A percentile compares a stretch with the other conserved stretches of the same genome.
phyloP scores from a whole-genome alignment of 53 echinoderm and acorn worm genomes.

The Crossaster papposus region DNA sequence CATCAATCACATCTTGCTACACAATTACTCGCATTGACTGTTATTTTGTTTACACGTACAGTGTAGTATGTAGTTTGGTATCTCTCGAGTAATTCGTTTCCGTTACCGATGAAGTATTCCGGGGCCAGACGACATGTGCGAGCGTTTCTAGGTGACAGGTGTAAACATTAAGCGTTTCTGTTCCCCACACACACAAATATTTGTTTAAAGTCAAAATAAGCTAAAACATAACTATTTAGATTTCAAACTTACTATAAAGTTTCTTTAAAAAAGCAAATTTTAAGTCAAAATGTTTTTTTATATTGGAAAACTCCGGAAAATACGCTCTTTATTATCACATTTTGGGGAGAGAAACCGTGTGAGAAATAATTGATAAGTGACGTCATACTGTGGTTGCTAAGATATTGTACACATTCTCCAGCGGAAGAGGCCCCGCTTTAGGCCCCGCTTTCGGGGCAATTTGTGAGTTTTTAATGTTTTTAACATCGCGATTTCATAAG shows the following conservation, averaged over 20 bases:
- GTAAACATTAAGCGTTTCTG: constrained; percentile 28
- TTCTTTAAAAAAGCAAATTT: not conserved
- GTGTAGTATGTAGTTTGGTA: constrained; percentile 19
- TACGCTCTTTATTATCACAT: too few relatives aligned
- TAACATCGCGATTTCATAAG: not conserved
- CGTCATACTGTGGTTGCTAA: not conserved
- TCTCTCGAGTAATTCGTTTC: not conserved
- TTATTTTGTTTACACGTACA: not conserved
- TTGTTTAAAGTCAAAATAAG: not conserved
- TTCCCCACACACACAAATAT: not conserved
- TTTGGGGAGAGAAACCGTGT: not conserved
- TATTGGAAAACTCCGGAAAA: too few relatives aligned
- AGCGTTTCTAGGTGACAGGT: constrained; percentile 33
- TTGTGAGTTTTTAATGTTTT: constrained; percentile 8
- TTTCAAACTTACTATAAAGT: not conserved
- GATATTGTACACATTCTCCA: not conserved
- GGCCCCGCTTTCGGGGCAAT: not conserved
- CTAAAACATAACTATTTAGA: not conserved
- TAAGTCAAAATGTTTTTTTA: not conserved
- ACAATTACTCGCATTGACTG: not conserved
- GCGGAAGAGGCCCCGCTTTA: not conserved
- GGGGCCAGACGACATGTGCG: constrained; percentile 49
- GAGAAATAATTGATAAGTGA: not conserved
- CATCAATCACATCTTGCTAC: not conserved
- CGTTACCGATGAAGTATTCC: not conserved